A percentile compares a stretch with the other conserved stretches of the same genome.
phyloP scores from a whole-genome alignment of 2,888 invertebrate genomes.

The Junonia oenone region DNA sequence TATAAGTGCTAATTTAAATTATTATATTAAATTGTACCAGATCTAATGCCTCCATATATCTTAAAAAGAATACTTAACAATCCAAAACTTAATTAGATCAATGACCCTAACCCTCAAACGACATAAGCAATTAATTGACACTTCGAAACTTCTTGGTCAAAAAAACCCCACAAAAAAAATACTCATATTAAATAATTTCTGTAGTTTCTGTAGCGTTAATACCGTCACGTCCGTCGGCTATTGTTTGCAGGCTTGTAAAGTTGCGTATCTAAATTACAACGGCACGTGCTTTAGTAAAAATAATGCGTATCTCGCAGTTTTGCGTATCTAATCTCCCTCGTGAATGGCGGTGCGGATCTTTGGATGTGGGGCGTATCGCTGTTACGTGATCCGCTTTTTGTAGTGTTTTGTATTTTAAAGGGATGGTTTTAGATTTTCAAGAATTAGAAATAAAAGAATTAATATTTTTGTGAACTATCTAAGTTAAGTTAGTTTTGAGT shows the following conservation, averaged over 20 bases:
- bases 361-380: background rate
- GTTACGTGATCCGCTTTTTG: background rate
- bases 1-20: too few species aligned
- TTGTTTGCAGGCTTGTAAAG: constrained; percentile 26
- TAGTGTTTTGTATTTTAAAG: background rate
- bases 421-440: background rate
- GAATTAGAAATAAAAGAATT: too few species aligned
- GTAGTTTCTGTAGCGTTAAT: constrained; percentile 9
- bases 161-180: too few species aligned
- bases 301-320: constrained; percentile 19
- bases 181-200: background rate
- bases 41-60: too few species aligned
- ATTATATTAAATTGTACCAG: too few species aligned
- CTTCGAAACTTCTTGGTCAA: too few species aligned
- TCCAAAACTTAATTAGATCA: too few species aligned
- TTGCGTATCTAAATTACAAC: constrained; percentile 28
- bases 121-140: too few species aligned
- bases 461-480: too few species aligned
- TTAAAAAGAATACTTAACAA: too few species aligned
- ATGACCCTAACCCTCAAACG: too few species aligned
- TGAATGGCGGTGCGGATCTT: constrained; percentile 1
- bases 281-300: constrained; percentile 25
- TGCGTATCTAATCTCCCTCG: constrained; percentile 23
- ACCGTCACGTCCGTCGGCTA: constrained; percentile 20
- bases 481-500: too few species aligned